Conservation (phyloP, 2,888 invertebrate species). For the Pocota personata region DNA sequence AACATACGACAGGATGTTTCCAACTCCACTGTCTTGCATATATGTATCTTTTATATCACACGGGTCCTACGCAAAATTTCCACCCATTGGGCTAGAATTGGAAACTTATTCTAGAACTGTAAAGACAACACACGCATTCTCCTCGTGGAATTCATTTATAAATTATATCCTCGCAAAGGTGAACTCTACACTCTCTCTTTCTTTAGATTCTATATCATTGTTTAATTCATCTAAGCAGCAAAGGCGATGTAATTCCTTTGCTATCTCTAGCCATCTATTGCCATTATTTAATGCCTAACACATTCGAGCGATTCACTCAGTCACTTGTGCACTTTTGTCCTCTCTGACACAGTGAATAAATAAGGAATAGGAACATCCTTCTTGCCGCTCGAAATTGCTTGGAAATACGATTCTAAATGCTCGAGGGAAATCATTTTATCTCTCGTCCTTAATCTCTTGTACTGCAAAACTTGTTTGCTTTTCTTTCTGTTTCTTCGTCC, state of each 20-base stretch:
- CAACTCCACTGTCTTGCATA: neutral
- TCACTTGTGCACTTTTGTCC: slow-evolving; percentile 60
- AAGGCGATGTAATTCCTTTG: slow-evolving; percentile 43
- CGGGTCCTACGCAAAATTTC: neutral
- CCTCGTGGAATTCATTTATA: slow-evolving; percentile 48
- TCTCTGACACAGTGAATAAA: slow-evolving; percentile 62
- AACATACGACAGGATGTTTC: slow-evolving; percentile 10
- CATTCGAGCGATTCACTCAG: slow-evolving; percentile 58
- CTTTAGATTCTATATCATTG: neutral
- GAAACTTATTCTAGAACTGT: slow-evolving; percentile 56
- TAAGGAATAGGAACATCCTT: slow-evolving; percentile 59
- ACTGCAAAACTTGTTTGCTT: slow-evolving; percentile 68
- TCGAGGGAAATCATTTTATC: slow-evolving; percentile 73
- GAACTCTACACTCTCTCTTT: slow-evolving; percentile 6
- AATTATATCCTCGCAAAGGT: slow-evolving; percentile 43
- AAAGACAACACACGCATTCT: slow-evolving; percentile 46
- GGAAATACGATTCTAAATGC: slow-evolving; percentile 68
- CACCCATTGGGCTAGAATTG: slow-evolving; percentile 15
- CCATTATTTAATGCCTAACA: slow-evolving; percentile 61
- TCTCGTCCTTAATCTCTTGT: slow-evolving; percentile 70
- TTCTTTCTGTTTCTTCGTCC: slow-evolving; percentile 31
- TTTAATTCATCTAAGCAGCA: slow-evolving; percentile 57
- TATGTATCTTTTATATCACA: too few species aligned
- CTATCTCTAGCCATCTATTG: slow-evolving; percentile 42
- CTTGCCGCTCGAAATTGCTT: slow-evolving; percentile 63